A percentile compares a stretch with the other conserved stretches of the same genome.
Evolutionary conservation across 2,797 vertebrate genomes (phyloP).

Genomic region (Bryconaethiops microstoma): DNA sequence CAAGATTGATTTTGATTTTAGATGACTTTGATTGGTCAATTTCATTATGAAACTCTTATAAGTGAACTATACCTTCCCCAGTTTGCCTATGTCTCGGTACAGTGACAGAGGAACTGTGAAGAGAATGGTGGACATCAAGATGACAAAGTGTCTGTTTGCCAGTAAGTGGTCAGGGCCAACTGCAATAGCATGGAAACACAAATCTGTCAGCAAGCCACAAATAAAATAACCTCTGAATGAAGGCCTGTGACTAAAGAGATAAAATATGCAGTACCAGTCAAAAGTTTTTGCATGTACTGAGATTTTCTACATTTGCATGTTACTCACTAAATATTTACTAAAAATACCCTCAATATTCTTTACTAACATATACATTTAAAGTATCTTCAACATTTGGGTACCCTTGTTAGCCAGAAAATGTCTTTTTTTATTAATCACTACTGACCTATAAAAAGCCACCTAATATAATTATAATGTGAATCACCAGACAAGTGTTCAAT

Average conservation of each 20-base stretch:
- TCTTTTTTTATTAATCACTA: no score
- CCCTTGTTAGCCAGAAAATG: no score
- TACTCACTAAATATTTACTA: no score
- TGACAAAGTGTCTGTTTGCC: conserved; percentile 86
- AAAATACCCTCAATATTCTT: no score
- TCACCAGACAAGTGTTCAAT: no score
- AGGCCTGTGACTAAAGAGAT: not conserved
- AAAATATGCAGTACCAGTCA: not conserved
- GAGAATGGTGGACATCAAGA: conserved; percentile 81
- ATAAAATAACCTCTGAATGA: not conserved
- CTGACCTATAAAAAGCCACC: no score
- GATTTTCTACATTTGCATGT: no score
- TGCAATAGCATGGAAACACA: conserved; percentile 58
- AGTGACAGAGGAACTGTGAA: conserved; percentile 91
- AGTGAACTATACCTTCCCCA: conserved; percentile 86
- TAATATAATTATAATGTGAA: no score
- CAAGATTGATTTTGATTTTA: not conserved
- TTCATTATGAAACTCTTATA: not conserved
- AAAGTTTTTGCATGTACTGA: no score
- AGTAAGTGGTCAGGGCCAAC: conserved; percentile 84
- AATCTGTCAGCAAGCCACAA: not conserved
- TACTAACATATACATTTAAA: no score
- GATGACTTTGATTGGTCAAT: not conserved
- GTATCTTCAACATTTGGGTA: no score
- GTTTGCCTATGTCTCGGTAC: conserved; percentile 85